phyloP scores from a whole-genome alignment of 2,888 invertebrate genomes.

The Deilephila porcellus region DNA sequence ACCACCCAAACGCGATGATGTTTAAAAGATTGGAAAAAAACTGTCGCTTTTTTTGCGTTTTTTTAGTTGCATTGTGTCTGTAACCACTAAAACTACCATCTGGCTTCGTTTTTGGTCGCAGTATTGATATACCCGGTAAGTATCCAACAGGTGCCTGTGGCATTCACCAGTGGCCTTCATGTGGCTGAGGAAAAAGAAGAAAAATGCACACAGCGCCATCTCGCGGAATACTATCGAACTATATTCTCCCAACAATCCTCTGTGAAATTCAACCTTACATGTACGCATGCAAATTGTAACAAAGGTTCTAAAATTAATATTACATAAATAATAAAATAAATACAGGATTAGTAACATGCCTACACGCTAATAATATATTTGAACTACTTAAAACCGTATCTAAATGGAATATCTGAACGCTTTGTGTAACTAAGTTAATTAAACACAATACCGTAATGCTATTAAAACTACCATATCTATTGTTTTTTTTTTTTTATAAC shows the following conservation, averaged over 20 bases:
- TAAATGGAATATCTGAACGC: conserved; percentile 4
- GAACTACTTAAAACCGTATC: neutral
- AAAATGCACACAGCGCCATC: neutral
- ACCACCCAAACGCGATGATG: no score
- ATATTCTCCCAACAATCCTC: neutral
- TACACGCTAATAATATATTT: neutral
- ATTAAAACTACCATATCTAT: neutral
- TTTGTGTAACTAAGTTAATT: conserved; percentile 6
- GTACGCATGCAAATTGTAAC: neutral
- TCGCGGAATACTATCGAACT: neutral
- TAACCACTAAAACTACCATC: no score
- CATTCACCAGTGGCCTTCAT: no score
- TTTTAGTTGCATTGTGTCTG: no score
- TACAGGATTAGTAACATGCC: neutral
- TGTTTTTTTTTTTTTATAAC: neutral
- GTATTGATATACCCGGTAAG: no score
- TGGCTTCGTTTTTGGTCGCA: no score
- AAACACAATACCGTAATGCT: neutral
- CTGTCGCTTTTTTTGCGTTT: no score
- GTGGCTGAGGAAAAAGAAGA: neutral
- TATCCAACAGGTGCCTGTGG: no score
- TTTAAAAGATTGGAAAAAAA: no score
- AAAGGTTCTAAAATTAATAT: neutral
- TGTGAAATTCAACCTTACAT: no score
- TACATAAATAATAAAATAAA: neutral